These are phyloP conservation scores for Trididemnum clinides DNA, from an alignment of 23 tunicate genomes.

Conservation along the genomic window DNA sequence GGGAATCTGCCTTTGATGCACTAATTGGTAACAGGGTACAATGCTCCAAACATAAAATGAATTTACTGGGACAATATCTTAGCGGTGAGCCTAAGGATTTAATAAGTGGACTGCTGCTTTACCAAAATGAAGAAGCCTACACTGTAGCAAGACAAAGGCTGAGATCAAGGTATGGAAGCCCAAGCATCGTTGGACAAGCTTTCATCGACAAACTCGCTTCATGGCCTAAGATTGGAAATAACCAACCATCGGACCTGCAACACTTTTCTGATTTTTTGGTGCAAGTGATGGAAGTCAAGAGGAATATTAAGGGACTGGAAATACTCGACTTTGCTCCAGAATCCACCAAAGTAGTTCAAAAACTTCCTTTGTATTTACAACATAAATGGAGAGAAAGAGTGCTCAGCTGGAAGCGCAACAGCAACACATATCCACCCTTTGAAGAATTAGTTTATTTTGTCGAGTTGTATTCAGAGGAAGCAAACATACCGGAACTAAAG, in stretches of 20 bases:
- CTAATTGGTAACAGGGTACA: neutral
- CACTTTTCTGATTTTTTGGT: slow-evolving; percentile 12
- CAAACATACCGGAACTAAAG: slow-evolving; percentile 3
- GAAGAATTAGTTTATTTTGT: neutral
- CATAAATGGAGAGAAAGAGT: slow-evolving; percentile 2
- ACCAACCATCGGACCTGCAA: neutral
- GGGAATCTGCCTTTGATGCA: slow-evolving; percentile 37
- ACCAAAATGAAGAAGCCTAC: slow-evolving; percentile 33
- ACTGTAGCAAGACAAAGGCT: slow-evolving; percentile 2
- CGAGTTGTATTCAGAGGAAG: neutral
- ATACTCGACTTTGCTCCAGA: slow-evolving; percentile 1
- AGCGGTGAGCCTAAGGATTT: slow-evolving; percentile 1
- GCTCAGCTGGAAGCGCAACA: neutral
- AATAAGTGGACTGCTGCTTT: neutral
- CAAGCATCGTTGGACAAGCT: neutral
- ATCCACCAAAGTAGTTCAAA: neutral
- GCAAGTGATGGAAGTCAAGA: neutral
- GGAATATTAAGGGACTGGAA: neutral
- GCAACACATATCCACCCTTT: neutral
- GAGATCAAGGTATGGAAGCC: slow-evolving; percentile 8
- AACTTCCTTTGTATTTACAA: neutral
- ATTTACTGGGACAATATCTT: slow-evolving; percentile 22
- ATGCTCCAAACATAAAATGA: slow-evolving; percentile 10
- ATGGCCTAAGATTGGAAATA: neutral
- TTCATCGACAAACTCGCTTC: neutral